These are phyloP conservation scores for Hirtodrosophila duncani DNA, from an alignment of 2,888 invertebrate genomes.

Conservation along the genomic window DNA sequence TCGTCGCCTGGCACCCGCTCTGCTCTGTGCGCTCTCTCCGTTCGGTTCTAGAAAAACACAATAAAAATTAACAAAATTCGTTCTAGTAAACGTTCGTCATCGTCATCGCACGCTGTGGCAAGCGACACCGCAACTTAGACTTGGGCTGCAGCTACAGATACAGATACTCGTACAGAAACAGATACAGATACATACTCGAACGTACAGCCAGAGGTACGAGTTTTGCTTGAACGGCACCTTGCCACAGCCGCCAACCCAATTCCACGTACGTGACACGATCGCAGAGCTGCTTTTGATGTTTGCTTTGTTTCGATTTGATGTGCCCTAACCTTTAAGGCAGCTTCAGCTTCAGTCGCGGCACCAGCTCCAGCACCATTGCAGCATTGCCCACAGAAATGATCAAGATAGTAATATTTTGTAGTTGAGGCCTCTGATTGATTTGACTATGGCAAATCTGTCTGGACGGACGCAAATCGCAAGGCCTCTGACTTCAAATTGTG, in stretches of 20 bases:
- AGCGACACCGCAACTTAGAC: too few relatives aligned
- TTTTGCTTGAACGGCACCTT: slow-evolving; percentile 18
- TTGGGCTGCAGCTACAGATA: too few relatives aligned
- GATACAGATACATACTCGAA: too few relatives aligned
- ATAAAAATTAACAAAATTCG: slow-evolving; percentile 70
- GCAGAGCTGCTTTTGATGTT: slow-evolving; percentile 28
- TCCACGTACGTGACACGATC: slow-evolving; percentile 70
- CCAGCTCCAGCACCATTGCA: slow-evolving; percentile 1
- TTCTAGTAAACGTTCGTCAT: slow-evolving; percentile 68
- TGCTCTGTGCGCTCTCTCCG: slow-evolving; percentile 8
- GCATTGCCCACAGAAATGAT: too few relatives aligned
- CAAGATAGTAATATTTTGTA: too few relatives aligned
- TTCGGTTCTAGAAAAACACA: slow-evolving; percentile 72
- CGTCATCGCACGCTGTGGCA: slow-evolving; percentile 10
- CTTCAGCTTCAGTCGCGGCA: background rate
- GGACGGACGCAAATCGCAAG: slow-evolving; percentile 36
- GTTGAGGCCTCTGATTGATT: slow-evolving; percentile 59
- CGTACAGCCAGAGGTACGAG: too few relatives aligned
- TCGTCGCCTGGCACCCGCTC: too few relatives aligned
- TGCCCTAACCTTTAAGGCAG: slow-evolving; percentile 19
- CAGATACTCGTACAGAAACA: too few relatives aligned
- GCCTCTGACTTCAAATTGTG: slow-evolving; percentile 70
- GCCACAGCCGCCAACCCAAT: slow-evolving; percentile 46
- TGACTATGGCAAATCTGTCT: slow-evolving; percentile 62
- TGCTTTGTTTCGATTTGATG: slow-evolving; percentile 32